Conservation (phyloP, 2,113 vertebrate species). For the Hippocampus guttulatus region DNA sequence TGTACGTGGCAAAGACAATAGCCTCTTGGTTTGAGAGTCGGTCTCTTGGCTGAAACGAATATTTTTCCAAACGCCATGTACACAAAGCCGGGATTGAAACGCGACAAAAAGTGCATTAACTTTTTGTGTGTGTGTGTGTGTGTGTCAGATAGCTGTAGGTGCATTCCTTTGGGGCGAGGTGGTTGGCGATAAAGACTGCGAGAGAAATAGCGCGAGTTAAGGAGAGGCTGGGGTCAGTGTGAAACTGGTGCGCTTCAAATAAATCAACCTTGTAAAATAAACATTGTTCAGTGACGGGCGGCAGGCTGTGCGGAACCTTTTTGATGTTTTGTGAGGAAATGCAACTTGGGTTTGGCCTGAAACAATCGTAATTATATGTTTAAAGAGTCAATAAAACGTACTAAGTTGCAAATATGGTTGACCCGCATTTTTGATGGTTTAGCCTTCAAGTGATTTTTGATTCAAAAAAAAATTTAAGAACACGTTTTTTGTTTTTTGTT, state of each 20-base stretch:
- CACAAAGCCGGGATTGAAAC: conserved; percentile 28
- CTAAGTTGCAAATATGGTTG: not conserved
- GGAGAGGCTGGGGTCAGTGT: conserved; percentile 30
- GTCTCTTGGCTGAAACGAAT: conserved; percentile 29
- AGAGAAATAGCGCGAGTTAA: not conserved
- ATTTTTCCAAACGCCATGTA: conserved; percentile 32
- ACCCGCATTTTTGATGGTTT: not conserved
- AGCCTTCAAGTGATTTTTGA: too few relatives aligned
- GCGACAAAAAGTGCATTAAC: conserved; percentile 23
- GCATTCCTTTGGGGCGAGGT: conserved; percentile 35
- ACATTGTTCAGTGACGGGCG: conserved; percentile 62
- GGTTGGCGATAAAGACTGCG: conserved; percentile 1
- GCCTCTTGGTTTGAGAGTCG: conserved; percentile 26
- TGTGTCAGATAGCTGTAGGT: conserved; percentile 39
- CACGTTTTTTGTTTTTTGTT: too few relatives aligned
- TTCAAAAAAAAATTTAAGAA: too few relatives aligned
- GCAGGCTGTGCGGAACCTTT: conserved; percentile 47
- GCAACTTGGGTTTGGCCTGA: conserved; percentile 35
- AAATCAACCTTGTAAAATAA: conserved; percentile 61
- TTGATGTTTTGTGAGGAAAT: conserved; percentile 50
- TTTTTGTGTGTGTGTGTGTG: conserved; percentile 11
- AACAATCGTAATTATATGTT: not conserved
- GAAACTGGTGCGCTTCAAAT: conserved; percentile 37
- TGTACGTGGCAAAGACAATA: conserved; percentile 60
- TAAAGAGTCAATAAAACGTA: not conserved